Evolutionary conservation across 1,140 invertebrate genomes (phyloP).

Genomic region (Formica exsecta): DNA sequence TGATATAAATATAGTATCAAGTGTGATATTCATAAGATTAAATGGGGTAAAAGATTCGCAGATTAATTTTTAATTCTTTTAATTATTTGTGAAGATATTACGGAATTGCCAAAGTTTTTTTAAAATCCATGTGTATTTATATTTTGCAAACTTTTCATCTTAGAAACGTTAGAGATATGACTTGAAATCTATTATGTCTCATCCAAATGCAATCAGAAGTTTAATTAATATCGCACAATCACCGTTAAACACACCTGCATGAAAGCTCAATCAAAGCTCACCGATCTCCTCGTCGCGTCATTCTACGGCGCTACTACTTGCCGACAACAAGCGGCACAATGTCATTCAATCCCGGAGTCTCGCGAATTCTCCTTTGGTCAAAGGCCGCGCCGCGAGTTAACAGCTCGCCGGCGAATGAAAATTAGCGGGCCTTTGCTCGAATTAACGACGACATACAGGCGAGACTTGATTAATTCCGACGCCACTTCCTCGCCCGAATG

Average conservation of each 20-base stretch:
- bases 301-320: not conserved
- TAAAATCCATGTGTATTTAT: not conserved
- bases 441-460: slow-evolving; percentile 60
- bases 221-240: slow-evolving; percentile 13
- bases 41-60: too few relatives aligned
- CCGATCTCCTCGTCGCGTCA: slow-evolving; percentile 47
- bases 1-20: too few relatives aligned
- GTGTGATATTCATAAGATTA: too few relatives aligned
- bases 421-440: slow-evolving; percentile 54
- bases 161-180: too few relatives aligned
- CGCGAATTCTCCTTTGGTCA: slow-evolving; percentile 47
- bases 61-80: too few relatives aligned
- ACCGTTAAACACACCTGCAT: slow-evolving; percentile 33
- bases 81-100: too few relatives aligned
- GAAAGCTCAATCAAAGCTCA: slow-evolving; percentile 58
- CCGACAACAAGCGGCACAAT: slow-evolving; percentile 39
- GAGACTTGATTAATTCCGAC: slow-evolving; percentile 74
- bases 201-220: slow-evolving; percentile 27
- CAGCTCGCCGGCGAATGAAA: slow-evolving; percentile 46
- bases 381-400: slow-evolving; percentile 60
- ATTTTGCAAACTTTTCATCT: too few relatives aligned
- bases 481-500: slow-evolving; percentile 69
- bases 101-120: not conserved
- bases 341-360: slow-evolving; percentile 40
- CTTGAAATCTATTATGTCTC: not conserved